Base-by-base conservation (phyloP, 2,797 vertebrate genomes). In the Liasis olivaceus region DNA sequence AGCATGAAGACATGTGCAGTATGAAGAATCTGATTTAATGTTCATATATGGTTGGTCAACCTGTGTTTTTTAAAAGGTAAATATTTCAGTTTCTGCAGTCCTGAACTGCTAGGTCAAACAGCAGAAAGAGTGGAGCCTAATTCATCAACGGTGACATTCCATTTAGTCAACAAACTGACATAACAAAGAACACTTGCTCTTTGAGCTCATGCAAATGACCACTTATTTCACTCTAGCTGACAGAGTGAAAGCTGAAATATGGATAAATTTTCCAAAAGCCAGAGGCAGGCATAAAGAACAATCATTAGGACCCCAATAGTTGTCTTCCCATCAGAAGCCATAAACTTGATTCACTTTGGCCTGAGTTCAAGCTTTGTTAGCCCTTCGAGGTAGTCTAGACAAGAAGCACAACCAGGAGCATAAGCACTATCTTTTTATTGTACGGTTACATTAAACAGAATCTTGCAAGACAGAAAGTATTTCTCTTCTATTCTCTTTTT, bases 51-150 rank as follows among this genome's bases (percentile, higher is more conserved):
- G 58, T 59, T n/a, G 59, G n/a, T 87, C 56, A 24, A n/a, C 13
- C 31, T 56, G 58, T 63, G 58, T 51, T 92, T 91, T 64, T 72
- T 42, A 59, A 24, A 77, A 51, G 28, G 8, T 94, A 84, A 91
- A 51, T 42, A 91, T 92, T 95, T 51, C 85, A 77, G 36, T 7
- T 66, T 89, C 62, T 66, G 91, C 93, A 86, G 93, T 66, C 72
- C 85, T 31, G 4, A 17, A 11, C 60, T 94, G 72, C 88, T 42
- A 47, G 92, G 93, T 90, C 87, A 93, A 84, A 85, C 31, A 47
- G 42, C 0, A 85, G 31, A 17, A 90, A 89, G 94, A 94, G 14
- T 60, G 72, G 84, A 87, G 72, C 77, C 81, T 26, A 91, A 84
- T 87, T 92, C 12, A n/a, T 24, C 15, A 13, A 77, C 90, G 4